These are phyloP conservation scores for Iphiclides podalirius DNA, from an alignment of 2,888 invertebrate species.

Conservation along the genomic window DNA sequence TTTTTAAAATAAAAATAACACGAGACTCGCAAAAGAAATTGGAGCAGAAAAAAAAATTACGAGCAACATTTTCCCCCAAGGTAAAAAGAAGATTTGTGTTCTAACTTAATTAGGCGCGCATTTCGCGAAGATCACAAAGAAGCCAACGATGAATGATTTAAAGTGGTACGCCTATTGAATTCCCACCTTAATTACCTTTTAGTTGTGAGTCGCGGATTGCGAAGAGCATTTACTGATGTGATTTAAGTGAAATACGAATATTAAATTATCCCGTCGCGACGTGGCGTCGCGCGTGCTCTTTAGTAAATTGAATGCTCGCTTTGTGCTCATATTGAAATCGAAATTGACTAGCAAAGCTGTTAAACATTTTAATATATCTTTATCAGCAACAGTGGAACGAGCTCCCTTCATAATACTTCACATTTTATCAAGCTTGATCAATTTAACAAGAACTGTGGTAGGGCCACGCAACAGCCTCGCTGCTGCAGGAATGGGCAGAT, in stretches of 20 bases:
- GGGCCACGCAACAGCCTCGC: no score
- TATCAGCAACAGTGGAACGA: not conserved
- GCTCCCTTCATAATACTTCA: no score
- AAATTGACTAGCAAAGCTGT: not conserved
- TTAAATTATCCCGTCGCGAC: not conserved
- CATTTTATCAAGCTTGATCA: no score
- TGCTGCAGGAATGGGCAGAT: no score
- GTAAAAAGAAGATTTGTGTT: slow-evolving; percentile 21
- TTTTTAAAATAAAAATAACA: slow-evolving; percentile 8
- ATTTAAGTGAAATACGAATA: not conserved
- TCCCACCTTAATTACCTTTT: slow-evolving; percentile 16
- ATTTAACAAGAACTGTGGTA: no score
- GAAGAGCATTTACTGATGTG: not conserved
- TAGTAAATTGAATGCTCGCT: not conserved
- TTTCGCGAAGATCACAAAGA: slow-evolving; percentile 15
- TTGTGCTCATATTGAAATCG: not conserved
- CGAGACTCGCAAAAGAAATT: slow-evolving; percentile 11
- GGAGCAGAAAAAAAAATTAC: slow-evolving; percentile 12
- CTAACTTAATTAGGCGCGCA: slow-evolving; percentile 20
- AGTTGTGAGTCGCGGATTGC: not conserved
- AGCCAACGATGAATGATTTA: slow-evolving; percentile 13
- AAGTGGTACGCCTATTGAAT: slow-evolving; percentile 11
- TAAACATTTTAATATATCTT: not conserved
- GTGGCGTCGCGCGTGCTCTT: not conserved
- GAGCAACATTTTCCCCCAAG: slow-evolving; percentile 16